These are phyloP conservation scores for Psittacus erithacus DNA, from an alignment of 2,113 vertebrate species.

Conservation along the genomic window DNA sequence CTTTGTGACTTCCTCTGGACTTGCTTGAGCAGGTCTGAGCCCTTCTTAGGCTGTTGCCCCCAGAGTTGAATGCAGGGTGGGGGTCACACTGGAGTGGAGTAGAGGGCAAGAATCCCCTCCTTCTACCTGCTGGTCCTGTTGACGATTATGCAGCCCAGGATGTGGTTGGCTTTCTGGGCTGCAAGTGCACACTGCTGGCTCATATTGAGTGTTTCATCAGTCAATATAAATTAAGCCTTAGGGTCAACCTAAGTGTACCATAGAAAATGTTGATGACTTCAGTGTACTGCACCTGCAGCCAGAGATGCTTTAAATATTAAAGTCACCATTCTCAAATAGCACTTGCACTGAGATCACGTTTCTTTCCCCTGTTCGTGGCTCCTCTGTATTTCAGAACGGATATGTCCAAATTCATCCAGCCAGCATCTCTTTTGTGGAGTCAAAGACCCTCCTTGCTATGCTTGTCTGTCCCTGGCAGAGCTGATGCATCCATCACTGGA, in stretches of 20 bases:
- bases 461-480: not conserved
- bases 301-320: not conserved
- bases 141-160: not conserved
- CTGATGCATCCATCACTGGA: not conserved
- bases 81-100: not conserved
- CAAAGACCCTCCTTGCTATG: accelerated
- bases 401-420: not conserved
- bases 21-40: not conserved
- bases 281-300: not conserved
- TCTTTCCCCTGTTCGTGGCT: not conserved
- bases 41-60: not conserved
- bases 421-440: not conserved
- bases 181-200: not conserved
- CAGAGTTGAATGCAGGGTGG: not conserved
- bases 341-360: not conserved
- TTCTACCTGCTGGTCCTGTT: not conserved
- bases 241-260: not conserved
- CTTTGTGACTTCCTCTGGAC: not conserved
- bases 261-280: not conserved
- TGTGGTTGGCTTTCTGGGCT: not conserved
- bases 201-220: not conserved
- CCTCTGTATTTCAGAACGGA: not conserved
- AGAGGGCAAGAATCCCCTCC: not conserved
- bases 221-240: conserved; percentile 17
- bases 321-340: not conserved